These are phyloP conservation scores for Buathra laborator DNA, from an alignment of 2,888 invertebrate genomes.

Conservation along the genomic window DNA sequence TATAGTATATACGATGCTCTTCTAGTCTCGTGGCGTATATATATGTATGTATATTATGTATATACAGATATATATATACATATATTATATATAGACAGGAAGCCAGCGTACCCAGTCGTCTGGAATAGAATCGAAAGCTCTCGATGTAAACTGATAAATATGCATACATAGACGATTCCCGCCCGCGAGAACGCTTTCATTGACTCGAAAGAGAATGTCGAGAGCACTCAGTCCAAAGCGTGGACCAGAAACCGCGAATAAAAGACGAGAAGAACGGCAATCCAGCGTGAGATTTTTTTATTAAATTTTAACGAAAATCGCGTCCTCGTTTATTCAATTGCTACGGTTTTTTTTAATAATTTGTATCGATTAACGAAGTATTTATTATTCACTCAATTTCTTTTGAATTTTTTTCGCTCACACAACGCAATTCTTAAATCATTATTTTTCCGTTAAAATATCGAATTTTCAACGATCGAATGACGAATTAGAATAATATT, in stretches of 20 bases:
- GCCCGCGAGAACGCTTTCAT: constrained; percentile 49
- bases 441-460: no score
- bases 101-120: constrained; percentile 25
- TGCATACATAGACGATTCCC: constrained; percentile 27
- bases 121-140: constrained; percentile 51
- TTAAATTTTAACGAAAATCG: not conserved
- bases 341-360: not conserved
- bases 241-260: constrained; percentile 2
- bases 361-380: no score
- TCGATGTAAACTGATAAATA: constrained; percentile 61
- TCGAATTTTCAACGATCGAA: no score
- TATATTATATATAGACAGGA: not conserved
- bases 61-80: not conserved
- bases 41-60: not conserved
- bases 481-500: not conserved
- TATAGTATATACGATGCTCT: not conserved
- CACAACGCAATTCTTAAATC: no score
- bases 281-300: not conserved
- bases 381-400: no score
- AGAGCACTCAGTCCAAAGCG: constrained; percentile 11
- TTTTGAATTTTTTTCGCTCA: no score
- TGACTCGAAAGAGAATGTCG: constrained; percentile 47
- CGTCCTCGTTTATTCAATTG: not conserved
- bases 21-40: constrained; percentile 7
- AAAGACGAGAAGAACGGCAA: constrained; percentile 20